These are phyloP conservation scores for Epinotia demarniana DNA, from an alignment of 2,888 invertebrate genomes.

Conservation along the genomic window DNA sequence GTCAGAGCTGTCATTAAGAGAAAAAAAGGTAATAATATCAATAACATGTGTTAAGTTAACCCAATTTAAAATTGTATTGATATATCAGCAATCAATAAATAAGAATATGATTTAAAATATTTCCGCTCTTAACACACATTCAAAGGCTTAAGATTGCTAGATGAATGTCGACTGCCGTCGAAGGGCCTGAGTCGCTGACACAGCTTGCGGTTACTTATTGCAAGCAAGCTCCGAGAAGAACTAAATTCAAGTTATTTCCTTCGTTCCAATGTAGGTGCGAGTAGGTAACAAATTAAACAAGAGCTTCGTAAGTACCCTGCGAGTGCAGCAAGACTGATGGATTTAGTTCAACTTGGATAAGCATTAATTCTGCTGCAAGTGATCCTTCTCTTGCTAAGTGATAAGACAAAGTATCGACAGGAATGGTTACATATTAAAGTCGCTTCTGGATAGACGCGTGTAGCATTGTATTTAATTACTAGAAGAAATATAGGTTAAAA, in stretches of 20 bases:
- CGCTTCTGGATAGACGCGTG: too few relatives aligned
- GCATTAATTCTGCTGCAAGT: slow-evolving; percentile 2
- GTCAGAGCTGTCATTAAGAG: too few relatives aligned
- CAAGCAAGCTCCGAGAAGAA: slow-evolving; percentile 10
- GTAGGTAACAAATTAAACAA: slow-evolving; percentile 6
- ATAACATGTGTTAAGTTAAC: background rate
- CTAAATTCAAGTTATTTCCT: slow-evolving; percentile 5
- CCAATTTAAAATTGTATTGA: background rate
- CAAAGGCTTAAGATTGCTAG: background rate
- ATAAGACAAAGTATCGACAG: background rate
- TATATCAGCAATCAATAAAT: background rate
- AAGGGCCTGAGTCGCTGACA: background rate
- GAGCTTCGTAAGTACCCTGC: slow-evolving; percentile 4
- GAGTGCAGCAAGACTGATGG: slow-evolving; percentile 15
- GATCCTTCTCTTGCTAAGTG: background rate
- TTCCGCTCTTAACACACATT: background rate
- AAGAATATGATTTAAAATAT: background rate
- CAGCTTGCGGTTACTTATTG: slow-evolving; percentile 27
- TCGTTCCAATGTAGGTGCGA: background rate
- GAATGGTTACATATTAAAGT: too few relatives aligned
- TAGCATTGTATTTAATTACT: too few relatives aligned
- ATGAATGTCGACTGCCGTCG: background rate
- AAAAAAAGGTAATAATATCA: background rate
- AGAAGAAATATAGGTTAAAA: too few relatives aligned
- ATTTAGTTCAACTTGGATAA: background rate